Percentiles rank a stretch among this genome's conserved stretches.
These are phyloP conservation scores for Ctenoplectra terminalis DNA, from an alignment of 1,140 invertebrate species.

Conservation along the genomic window DNA sequence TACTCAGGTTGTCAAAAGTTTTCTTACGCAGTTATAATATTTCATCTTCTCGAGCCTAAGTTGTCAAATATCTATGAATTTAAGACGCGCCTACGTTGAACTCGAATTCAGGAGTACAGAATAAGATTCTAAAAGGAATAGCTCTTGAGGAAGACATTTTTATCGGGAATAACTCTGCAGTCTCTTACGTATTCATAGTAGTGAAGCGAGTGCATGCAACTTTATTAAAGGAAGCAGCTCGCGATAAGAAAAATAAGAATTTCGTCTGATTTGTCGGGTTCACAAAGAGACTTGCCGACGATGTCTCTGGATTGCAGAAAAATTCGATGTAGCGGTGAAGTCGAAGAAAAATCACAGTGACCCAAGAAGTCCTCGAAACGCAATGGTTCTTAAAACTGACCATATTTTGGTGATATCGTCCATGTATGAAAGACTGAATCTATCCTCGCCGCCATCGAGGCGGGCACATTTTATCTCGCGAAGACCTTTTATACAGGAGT, in stretches of 20 bases:
- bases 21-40: conserved; percentile 39
- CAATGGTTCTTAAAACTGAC: conserved; percentile 62
- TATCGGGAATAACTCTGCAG: conserved; percentile 57
- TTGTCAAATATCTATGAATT: conserved; percentile 41
- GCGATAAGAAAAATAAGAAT: conserved; percentile 50
- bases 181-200: conserved; percentile 58
- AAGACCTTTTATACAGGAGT: conserved; percentile 40
- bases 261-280: conserved; percentile 14
- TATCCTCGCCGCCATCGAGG: conserved; percentile 43
- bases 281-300: conserved; percentile 6
- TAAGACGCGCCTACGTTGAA: conserved; percentile 28
- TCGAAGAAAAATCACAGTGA: conserved; percentile 36
- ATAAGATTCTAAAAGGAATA: conserved; percentile 57
- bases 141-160: conserved; percentile 60
- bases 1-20: no score
- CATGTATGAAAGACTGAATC: conserved; percentile 61
- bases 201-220: conserved; percentile 43
- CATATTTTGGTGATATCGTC: conserved; percentile 62
- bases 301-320: not conserved
- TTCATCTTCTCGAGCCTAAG: conserved; percentile 42
- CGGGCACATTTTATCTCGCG: conserved; percentile 47
- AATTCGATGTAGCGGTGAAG: not conserved
- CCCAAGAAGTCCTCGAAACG: not conserved
- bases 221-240: conserved; percentile 57
- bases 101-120: conserved; percentile 15